Percentiles rank a stretch among this genome's conserved stretches.
Conservation (phyloP, 2,888 invertebrate species). For the Sphecodes monilicornis region DNA sequence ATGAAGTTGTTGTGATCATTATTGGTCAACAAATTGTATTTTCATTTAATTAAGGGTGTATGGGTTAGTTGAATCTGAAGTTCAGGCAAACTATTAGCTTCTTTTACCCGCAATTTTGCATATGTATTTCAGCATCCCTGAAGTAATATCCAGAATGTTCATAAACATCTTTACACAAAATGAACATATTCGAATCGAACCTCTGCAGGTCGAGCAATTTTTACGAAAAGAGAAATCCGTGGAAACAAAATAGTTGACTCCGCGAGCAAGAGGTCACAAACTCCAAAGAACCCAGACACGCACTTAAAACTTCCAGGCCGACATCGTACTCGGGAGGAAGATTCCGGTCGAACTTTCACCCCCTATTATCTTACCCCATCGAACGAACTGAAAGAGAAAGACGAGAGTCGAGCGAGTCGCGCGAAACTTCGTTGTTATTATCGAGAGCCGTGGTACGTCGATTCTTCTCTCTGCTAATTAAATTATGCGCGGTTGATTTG, state of each 20-base stretch:
- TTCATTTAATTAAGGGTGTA: no score
- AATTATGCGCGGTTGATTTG: constrained; percentile 42
- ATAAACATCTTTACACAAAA: no score
- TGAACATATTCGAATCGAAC: background rate
- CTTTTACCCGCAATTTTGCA: no score
- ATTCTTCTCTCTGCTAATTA: constrained; percentile 60
- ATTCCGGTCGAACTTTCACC: constrained; percentile 28
- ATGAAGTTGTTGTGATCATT: no score
- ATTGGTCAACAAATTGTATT: no score
- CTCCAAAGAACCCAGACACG: constrained; percentile 51
- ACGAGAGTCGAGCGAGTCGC: background rate
- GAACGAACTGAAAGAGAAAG: background rate
- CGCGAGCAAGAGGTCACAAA: constrained; percentile 26
- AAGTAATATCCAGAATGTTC: no score
- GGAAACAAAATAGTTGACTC: constrained; percentile 14
- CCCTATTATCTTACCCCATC: constrained; percentile 28
- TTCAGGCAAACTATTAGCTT: no score
- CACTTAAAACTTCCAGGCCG: constrained; percentile 61
- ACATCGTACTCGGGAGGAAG: constrained; percentile 27
- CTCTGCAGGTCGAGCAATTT: background rate
- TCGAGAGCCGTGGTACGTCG: constrained; percentile 9
- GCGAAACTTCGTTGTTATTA: background rate
- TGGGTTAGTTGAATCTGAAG: no score
- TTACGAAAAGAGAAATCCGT: background rate
- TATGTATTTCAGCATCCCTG: no score